Conservation (phyloP, 1,140 invertebrate genomes). For the Heliconius hewitsoni region DNA sequence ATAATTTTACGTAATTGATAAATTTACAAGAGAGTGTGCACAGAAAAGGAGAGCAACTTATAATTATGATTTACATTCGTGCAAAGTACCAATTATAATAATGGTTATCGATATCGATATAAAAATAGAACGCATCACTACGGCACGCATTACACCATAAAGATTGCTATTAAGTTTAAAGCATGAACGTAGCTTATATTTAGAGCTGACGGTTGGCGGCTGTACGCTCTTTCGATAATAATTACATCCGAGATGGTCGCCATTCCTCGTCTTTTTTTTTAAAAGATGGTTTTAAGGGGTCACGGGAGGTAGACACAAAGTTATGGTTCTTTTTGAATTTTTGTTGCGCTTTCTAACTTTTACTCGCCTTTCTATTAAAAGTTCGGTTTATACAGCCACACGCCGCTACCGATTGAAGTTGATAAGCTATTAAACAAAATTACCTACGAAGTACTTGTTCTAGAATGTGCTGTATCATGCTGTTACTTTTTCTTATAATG, state of each 20-base stretch:
- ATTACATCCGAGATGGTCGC: slow-evolving; percentile 49
- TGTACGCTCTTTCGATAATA: slow-evolving; percentile 48
- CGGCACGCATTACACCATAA: slow-evolving; percentile 69
- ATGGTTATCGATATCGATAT: slow-evolving; percentile 66
- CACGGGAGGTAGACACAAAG: slow-evolving; percentile 42
- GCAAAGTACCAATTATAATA: slow-evolving; percentile 42
- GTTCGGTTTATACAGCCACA: slow-evolving; percentile 27
- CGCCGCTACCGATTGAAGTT: slow-evolving; percentile 35
- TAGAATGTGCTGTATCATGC: slow-evolving; percentile 43
- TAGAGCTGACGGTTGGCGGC: slow-evolving; percentile 67
- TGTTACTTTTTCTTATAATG: slow-evolving; percentile 29
- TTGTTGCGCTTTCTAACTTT: slow-evolving; percentile 63
- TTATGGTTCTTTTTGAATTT: slow-evolving; percentile 56
- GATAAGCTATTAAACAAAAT: slow-evolving; percentile 41
- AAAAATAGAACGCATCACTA: slow-evolving; percentile 59
- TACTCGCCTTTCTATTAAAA: slow-evolving; percentile 39
- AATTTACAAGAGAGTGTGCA: neutral
- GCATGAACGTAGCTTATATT: slow-evolving; percentile 63
- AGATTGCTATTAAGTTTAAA: slow-evolving; percentile 78
- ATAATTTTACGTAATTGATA: neutral
- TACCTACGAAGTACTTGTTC: slow-evolving; percentile 30
- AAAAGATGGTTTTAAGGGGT: slow-evolving; percentile 57
- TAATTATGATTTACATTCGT: neutral
- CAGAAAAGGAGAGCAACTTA: neutral
- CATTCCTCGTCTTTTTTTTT: slow-evolving; percentile 52